Conservation (phyloP, 2,113 vertebrate genomes). For the Glaucomys volans region DNA sequence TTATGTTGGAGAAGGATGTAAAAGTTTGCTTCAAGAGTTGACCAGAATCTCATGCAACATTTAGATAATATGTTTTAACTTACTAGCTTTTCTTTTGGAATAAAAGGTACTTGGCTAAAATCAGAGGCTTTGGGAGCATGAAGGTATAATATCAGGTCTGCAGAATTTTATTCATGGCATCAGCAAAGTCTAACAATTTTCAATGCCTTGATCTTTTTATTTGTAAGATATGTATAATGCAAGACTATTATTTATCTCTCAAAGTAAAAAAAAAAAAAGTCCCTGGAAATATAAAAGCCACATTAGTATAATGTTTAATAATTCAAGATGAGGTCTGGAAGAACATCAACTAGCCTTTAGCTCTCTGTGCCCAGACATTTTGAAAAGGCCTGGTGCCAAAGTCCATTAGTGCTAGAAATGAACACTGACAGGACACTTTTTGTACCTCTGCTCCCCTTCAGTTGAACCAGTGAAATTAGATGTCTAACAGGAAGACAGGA, state of each 20-base stretch:
- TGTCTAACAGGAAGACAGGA: background rate
- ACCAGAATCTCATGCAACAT: background rate
- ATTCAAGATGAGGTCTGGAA: conserved; percentile 55
- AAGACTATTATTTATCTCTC: conserved; percentile 8
- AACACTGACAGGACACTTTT: background rate
- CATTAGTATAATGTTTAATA: conserved; percentile 59
- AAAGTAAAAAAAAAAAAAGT: background rate
- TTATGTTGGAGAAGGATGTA: background rate
- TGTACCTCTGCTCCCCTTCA: background rate
- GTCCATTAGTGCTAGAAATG: conserved; percentile 57
- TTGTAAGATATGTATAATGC: conserved; percentile 23
- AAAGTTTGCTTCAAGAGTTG: background rate
- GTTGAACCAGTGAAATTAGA: background rate
- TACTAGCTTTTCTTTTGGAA: background rate
- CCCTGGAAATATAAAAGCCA: conserved; percentile 21
- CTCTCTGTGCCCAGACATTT: background rate
- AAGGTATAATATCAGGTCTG: background rate
- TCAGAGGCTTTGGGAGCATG: background rate
- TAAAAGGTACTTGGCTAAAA: background rate
- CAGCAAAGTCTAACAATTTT: background rate
- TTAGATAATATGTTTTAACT: background rate
- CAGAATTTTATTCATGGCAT: background rate
- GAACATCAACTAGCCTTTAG: background rate
- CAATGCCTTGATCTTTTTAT: background rate
- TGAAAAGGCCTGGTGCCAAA: background rate